Conservation (phyloP, 2,797 vertebrate species). For the Oryzias dopingdopingensis region DNA sequence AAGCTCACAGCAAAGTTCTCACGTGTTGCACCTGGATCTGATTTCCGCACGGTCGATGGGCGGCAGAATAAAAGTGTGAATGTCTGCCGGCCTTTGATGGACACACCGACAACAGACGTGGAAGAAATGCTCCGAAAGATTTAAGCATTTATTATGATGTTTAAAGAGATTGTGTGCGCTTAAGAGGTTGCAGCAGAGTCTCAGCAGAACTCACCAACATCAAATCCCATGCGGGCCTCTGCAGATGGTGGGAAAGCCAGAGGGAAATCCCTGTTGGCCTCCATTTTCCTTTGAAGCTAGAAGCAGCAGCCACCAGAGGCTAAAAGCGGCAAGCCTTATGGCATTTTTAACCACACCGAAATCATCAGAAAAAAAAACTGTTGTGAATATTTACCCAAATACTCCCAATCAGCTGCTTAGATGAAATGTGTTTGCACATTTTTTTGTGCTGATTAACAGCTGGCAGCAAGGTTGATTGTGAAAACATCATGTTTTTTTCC, state of each 20-base stretch:
- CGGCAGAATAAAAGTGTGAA: too few relatives aligned
- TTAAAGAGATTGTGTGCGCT: background rate
- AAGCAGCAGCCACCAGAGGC: constrained; percentile 45
- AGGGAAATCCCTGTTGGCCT: constrained; percentile 65
- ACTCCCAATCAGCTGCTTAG: constrained; percentile 11
- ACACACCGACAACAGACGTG: too few relatives aligned
- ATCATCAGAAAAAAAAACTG: constrained; percentile 40
- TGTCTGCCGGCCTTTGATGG: too few relatives aligned
- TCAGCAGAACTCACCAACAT: constrained; percentile 46
- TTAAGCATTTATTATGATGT: constrained; percentile 10
- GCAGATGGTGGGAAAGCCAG: constrained; percentile 74
- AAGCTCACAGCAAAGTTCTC: constrained; percentile 17
- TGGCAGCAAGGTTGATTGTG: too few relatives aligned
- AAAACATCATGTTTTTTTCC: too few relatives aligned
- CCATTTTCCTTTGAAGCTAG: constrained; percentile 62
- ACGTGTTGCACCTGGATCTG: constrained; percentile 41
- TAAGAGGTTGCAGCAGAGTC: constrained; percentile 31
- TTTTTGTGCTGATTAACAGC: background rate
- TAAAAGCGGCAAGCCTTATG: constrained; percentile 33
- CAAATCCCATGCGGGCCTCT: constrained; percentile 49
- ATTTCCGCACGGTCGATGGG: constrained; percentile 4
- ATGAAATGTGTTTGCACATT: constrained; percentile 25
- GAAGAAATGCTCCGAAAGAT: background rate
- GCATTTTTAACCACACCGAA: constrained; percentile 38
- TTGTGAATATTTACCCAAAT: constrained; percentile 26